Conservation (phyloP, 2,797 vertebrate species). For the Ispidina lecontei region DNA sequence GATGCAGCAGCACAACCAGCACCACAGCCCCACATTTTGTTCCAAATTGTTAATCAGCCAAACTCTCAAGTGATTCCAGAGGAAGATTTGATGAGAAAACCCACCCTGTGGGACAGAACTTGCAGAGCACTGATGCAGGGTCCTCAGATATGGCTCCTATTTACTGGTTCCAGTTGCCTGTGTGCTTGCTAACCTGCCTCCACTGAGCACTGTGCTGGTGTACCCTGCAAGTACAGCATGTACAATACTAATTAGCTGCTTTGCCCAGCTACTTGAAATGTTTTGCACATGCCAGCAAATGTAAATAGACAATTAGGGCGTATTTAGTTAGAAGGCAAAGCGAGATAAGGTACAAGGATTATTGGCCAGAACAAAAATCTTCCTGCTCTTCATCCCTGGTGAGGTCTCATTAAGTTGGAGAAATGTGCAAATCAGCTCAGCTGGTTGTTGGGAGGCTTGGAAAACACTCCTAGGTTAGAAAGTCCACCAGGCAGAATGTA, state of each 20-base stretch:
- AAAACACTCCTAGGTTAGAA: neutral
- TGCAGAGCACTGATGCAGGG: neutral
- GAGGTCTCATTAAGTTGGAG: constrained; percentile 23
- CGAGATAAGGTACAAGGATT: constrained; percentile 53
- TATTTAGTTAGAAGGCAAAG: constrained; percentile 34
- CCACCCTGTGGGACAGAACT: neutral
- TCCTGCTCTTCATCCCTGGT: neutral
- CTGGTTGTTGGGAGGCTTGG: neutral
- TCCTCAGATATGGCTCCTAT: neutral
- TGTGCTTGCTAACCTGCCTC: neutral
- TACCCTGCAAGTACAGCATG: constrained; percentile 28
- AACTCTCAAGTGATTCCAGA: neutral
- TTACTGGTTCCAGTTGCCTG: neutral
- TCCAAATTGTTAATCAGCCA: neutral
- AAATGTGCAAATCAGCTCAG: constrained; percentile 18
- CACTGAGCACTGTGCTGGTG: neutral
- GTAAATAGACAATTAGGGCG: constrained; percentile 51
- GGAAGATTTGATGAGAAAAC: neutral
- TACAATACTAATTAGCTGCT: constrained; percentile 51
- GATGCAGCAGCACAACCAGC: neutral
- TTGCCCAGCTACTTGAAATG: constrained; percentile 22
- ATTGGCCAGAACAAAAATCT: constrained; percentile 50
- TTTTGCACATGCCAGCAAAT: constrained; percentile 50
- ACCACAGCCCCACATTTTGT: neutral
- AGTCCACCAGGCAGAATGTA: neutral